phyloP scores from a whole-genome alignment of 2,888 invertebrate species.

The Erynnis tages region DNA sequence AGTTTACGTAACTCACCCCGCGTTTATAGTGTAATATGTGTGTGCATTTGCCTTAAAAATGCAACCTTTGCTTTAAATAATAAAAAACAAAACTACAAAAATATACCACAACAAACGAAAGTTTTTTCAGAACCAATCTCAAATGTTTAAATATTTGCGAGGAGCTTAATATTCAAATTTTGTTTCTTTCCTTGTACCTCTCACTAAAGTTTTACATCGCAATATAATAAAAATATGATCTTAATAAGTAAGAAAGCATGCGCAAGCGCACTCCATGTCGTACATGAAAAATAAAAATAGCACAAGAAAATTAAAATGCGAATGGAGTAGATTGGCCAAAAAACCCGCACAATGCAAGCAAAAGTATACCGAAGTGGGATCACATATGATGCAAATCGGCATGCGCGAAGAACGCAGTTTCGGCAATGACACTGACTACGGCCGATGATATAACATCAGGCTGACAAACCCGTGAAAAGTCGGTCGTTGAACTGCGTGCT shows the following conservation, averaged over 20 bases:
- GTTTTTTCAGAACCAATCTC: not conserved
- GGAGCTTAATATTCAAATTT: too few species aligned
- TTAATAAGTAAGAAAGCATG: not conserved
- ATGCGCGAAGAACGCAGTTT: constrained; percentile 56
- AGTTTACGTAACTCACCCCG: constrained; percentile 61
- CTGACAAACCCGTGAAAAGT: constrained; percentile 81
- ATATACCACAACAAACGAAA: not conserved
- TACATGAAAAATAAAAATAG: constrained; percentile 15
- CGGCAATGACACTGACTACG: constrained; percentile 82
- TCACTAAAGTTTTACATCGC: not conserved
- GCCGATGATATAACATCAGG: constrained; percentile 80
- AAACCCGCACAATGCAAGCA: constrained; percentile 40
- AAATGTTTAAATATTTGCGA: too few species aligned
- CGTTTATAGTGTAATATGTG: constrained; percentile 2
- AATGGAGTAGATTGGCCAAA: constrained; percentile 36
- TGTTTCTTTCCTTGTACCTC: not conserved
- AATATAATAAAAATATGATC: not conserved
- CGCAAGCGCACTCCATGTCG: not conserved
- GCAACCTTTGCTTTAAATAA: not conserved
- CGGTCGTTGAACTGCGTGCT: constrained; percentile 76
- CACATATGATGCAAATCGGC: constrained; percentile 62
- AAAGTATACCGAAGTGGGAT: constrained; percentile 52
- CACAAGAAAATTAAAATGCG: constrained; percentile 28
- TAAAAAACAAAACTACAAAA: not conserved
- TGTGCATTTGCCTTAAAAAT: too few species aligned